A percentile compares a stretch with the other conserved stretches of the same genome.
phyloP scores from a whole-genome alignment of 2,797 vertebrate genomes.

The Botia almorhae region DNA sequence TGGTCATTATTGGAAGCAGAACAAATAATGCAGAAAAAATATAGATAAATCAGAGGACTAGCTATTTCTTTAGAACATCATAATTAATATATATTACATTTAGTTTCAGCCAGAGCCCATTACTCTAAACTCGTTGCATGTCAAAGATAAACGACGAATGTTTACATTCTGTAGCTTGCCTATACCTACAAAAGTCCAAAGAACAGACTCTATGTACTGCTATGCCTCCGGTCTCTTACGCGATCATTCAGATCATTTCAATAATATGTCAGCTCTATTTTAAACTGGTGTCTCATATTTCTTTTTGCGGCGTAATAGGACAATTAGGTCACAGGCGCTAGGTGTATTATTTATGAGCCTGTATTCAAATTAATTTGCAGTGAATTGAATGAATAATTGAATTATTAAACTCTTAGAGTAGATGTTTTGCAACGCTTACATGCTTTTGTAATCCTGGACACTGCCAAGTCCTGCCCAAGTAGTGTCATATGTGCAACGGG shows the following conservation, averaged over 20 bases:
- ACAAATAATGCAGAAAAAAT: too few relatives aligned
- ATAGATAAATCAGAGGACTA: too few relatives aligned
- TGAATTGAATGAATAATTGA: background rate
- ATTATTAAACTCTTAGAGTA: background rate
- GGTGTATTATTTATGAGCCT: background rate
- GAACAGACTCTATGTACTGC: background rate
- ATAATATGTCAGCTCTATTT: background rate
- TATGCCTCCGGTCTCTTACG: background rate
- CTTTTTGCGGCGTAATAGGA: background rate
- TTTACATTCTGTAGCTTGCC: background rate
- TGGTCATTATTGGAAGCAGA: constrained; percentile 9
- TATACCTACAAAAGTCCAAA: background rate
- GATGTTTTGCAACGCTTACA: background rate
- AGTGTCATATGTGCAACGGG: background rate
- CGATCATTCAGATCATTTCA: background rate
- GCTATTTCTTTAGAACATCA: background rate
- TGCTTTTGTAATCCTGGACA: constrained; percentile 26
- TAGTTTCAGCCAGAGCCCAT: background rate
- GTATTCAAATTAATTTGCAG: background rate
- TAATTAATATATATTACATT: background rate
- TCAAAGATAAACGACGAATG: constrained; percentile 29
- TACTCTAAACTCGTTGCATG: background rate
- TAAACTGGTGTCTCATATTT: background rate
- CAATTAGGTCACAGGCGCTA: background rate
- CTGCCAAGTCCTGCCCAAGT: background rate